Evolutionary conservation across 2,797 vertebrate species (phyloP), one percentile per base, ranked within the genome.

Genomic region (Lindbergichthys nudifrons): DNA sequence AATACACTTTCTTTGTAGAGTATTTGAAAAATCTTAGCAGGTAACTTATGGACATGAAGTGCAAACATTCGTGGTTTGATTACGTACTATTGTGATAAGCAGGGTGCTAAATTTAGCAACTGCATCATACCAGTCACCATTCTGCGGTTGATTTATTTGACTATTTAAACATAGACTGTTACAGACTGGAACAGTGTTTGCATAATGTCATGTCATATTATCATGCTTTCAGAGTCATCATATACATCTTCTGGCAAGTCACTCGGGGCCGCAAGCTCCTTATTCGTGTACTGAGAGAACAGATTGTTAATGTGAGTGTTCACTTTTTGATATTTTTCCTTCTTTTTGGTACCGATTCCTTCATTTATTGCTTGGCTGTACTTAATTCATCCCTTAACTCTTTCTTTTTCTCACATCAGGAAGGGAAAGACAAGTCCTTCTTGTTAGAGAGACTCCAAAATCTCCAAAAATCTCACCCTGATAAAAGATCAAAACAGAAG

Each of bases 241-340:
- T 92, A 56, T 98, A 97, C 77, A 80, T 99, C 80, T 95, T 97
- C 89, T 97, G 95, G 96, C 91, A 99, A 93, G 92, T 99, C 80
- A 94, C 92, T 79, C 84, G 94, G 77, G 97, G 96, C 72, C 96
- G 96, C 79, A 97, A 94, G 90, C 87, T 91, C 42, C 94, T 95
- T 79, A 95, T 93, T 69, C 77, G 70, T 70, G 87, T 88, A 12
- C 92, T 99, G 51, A 90, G 14, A 16, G 79, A 96, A 61, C 96
- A 96, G 86, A 97, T 99, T 60, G 50, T 90, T 8, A 96, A 98
- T 30, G 98, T 99, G 93, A 93, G 95, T 92, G 18, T 64, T 21
- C 14, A 21, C 10, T 19, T 36, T 10, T 62, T 13, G 54, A 13
- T 70, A 18, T 51, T 45, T 36, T 19, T 45, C 5, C 23, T 3